Evolutionary conservation across 2,888 invertebrate species (phyloP).

Genomic region (Arge pagana): DNA sequence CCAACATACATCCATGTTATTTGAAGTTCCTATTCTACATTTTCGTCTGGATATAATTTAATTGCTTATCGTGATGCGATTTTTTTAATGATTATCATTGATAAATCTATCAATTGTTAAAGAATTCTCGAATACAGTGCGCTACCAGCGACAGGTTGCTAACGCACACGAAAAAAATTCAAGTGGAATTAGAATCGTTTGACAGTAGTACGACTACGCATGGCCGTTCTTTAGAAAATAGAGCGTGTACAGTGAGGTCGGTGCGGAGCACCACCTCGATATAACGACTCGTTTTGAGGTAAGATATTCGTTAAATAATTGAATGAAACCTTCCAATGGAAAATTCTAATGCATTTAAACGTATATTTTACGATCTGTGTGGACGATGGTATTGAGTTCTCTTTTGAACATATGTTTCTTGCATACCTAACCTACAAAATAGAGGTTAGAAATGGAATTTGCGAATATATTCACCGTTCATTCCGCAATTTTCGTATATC

Average conservation of each 20-base stretch:
- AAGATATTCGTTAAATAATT: background rate
- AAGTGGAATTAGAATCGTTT: no score
- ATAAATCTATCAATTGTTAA: no score
- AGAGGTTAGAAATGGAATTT: conserved; percentile 31
- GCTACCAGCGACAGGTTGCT: no score
- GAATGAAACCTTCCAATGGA: background rate
- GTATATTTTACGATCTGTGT: background rate
- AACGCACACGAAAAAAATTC: no score
- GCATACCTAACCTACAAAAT: conserved; percentile 27
- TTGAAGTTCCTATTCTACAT: no score
- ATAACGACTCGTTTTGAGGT: conserved; percentile 31
- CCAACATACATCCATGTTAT: no score
- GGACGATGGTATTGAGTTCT: background rate
- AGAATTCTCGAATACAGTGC: no score
- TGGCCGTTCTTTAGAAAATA: conserved; percentile 25
- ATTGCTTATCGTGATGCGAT: no score
- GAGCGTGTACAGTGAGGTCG: conserved; percentile 27
- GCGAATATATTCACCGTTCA: background rate
- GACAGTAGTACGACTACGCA: no score
- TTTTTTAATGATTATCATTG: no score
- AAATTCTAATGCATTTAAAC: no score
- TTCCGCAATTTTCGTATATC: background rate
- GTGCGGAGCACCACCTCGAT: conserved; percentile 35
- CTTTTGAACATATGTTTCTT: conserved; percentile 32
- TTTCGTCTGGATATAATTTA: no score